Evolutionary conservation across 1,140 invertebrate genomes (phyloP).

Genomic region (Tetramorium parvispinum): DNA sequence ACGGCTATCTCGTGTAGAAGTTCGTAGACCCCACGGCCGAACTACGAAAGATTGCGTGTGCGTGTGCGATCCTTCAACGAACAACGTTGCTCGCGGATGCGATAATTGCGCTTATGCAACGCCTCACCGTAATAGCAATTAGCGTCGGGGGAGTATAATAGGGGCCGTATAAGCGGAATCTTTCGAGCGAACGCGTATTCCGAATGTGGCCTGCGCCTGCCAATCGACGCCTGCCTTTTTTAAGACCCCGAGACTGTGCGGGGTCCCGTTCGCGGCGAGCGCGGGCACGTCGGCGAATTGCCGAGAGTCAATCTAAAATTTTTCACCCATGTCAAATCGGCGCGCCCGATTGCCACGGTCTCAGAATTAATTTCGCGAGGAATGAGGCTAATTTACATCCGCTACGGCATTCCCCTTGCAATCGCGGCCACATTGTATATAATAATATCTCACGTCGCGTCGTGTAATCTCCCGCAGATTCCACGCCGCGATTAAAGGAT

Average conservation of each 20-base stretch:
- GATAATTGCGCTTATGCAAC: slow-evolving; percentile 81
- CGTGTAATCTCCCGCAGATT: slow-evolving; percentile 65
- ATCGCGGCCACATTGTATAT: slow-evolving; percentile 55
- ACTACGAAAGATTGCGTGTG: slow-evolving; percentile 68
- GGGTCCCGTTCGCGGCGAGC: too few relatives aligned
- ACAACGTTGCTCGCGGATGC: slow-evolving; percentile 57
- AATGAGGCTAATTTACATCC: slow-evolving; percentile 52
- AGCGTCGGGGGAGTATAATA: slow-evolving; percentile 76
- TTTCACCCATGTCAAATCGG: slow-evolving; percentile 51
- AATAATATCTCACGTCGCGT: slow-evolving; percentile 62
- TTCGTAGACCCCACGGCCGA: slow-evolving; percentile 52
- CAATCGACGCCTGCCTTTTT: neutral
- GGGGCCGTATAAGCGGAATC: slow-evolving; percentile 65
- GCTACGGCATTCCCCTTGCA: slow-evolving; percentile 41
- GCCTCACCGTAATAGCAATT: slow-evolving; percentile 78
- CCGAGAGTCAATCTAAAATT: slow-evolving; percentile 46
- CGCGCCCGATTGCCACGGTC: slow-evolving; percentile 22
- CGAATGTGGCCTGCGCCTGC: neutral
- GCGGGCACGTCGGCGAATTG: neutral
- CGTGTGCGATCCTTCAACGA: slow-evolving; percentile 64
- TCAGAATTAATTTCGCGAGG: slow-evolving; percentile 65
- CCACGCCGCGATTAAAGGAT: slow-evolving; percentile 20
- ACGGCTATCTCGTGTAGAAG: slow-evolving; percentile 12
- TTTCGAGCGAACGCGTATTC: neutral
- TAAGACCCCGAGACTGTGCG: neutral